These are phyloP conservation scores for Beaufortia kweichowensis DNA, from an alignment of 2,113 vertebrate species.

Conservation along the genomic window DNA sequence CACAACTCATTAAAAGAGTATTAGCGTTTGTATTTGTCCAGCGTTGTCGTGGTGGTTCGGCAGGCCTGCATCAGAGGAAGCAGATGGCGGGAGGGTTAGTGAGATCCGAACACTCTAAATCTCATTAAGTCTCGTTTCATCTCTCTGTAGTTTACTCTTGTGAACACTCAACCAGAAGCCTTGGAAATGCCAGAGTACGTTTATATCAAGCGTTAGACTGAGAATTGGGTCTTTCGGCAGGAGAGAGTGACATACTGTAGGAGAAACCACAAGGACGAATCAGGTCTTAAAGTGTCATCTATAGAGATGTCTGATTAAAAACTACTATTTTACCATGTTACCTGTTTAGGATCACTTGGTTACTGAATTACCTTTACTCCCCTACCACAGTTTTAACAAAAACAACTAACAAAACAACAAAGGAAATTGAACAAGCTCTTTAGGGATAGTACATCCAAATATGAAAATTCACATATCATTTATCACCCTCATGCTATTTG, in stretches of 20 bases:
- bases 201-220: conserved; percentile 36
- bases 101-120: conserved; percentile 37
- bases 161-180: conserved; percentile 33
- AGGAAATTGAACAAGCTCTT: no score
- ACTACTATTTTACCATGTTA: not conserved
- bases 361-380: no score
- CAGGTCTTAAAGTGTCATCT: not conserved
- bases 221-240: conserved; percentile 24
- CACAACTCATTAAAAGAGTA: conserved; percentile 43
- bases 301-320: conserved; percentile 2
- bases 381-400: no score
- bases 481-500: no score
- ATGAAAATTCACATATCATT: no score
- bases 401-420: no score
- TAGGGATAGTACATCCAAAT: no score
- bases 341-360: not conserved
- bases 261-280: not conserved
- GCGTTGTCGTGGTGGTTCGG: conserved; percentile 7
- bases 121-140: conserved; percentile 43
- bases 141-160: conserved; percentile 39
- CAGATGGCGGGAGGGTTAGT: conserved; percentile 39
- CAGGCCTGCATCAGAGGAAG: conserved; percentile 35
- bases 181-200: conserved; percentile 32
- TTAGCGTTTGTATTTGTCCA: conserved; percentile 38
- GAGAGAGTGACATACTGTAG: conserved; percentile 11